A percentile compares a stretch with the other conserved stretches of the same genome.
Conservation (phyloP, 2,797 vertebrate genomes). For the Sylvilagus floridanus region DNA sequence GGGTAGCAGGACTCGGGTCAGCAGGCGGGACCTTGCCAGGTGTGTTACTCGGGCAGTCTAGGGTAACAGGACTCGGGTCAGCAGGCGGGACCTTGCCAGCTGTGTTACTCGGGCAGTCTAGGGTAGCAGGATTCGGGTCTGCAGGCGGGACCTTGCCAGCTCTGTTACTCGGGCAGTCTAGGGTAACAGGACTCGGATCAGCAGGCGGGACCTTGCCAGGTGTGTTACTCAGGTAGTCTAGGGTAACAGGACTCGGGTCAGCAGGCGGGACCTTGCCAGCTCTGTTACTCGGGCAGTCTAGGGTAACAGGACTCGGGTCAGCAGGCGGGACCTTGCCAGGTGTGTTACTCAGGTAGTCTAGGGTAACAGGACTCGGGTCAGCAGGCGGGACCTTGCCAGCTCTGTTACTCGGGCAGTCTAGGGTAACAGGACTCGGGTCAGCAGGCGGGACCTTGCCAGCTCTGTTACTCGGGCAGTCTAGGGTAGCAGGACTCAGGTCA, state of each 20-base stretch:
- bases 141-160: not conserved
- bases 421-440: not conserved
- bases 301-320: not conserved
- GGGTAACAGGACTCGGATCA: not conserved
- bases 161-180: not conserved
- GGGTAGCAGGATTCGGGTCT: not conserved
- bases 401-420: not conserved
- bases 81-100: not conserved
- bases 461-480: not conserved
- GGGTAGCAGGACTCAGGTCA: not conserved
- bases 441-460: not conserved
- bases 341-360: not conserved
- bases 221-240: not conserved
- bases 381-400: not conserved
- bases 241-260: not conserved
- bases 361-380: not conserved
- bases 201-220: accelerated
- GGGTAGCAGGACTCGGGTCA: not conserved
- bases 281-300: not conserved
- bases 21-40: accelerated
- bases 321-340: accelerated
- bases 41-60: not conserved
- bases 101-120: not conserved
- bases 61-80: not conserved
- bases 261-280: not conserved